A percentile compares a stretch with the other conserved stretches of the same genome.
phyloP scores from a whole-genome alignment of 2,797 vertebrate genomes.

The Aplochiton taeniatus region DNA sequence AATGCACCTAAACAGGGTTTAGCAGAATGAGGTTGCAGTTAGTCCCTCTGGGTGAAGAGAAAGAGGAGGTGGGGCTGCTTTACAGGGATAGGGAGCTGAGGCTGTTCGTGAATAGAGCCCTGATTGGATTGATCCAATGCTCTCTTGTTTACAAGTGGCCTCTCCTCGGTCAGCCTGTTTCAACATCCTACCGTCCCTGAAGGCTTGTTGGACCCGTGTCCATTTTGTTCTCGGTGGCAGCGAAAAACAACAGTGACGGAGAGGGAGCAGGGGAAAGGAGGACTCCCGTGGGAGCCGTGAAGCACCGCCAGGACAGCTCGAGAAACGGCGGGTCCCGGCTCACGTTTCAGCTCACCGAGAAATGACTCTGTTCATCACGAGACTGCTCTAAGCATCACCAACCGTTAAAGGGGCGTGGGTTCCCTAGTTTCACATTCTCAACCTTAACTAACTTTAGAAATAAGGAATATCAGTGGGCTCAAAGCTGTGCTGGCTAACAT shows the following conservation, averaged over 20 bases:
- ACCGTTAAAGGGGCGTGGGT: slow-evolving; percentile 35
- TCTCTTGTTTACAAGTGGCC: slow-evolving; percentile 73
- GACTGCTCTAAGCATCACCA: slow-evolving; percentile 19
- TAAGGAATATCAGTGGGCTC: slow-evolving; percentile 24
- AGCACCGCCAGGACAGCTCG: slow-evolving; percentile 45
- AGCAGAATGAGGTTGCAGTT: background rate
- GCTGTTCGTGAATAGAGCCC: slow-evolving; percentile 52
- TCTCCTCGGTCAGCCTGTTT: slow-evolving; percentile 70
- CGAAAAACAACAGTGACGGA: slow-evolving; percentile 71
- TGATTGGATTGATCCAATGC: slow-evolving; percentile 79
- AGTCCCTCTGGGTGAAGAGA: slow-evolving; percentile 18
- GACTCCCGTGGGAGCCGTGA: slow-evolving; percentile 76
- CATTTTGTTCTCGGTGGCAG: slow-evolving; percentile 72
- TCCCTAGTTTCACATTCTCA: slow-evolving; percentile 42
- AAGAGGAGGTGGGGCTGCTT: slow-evolving; percentile 17
- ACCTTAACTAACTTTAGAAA: slow-evolving; percentile 33
- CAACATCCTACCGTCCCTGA: slow-evolving; percentile 74
- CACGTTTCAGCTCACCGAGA: slow-evolving; percentile 67
- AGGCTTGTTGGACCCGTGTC: slow-evolving; percentile 75
- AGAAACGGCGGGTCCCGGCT: slow-evolving; percentile 39
- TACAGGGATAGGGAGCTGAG: slow-evolving; percentile 47
- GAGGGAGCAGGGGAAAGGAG: slow-evolving; percentile 58
- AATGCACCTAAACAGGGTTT: too few species aligned
- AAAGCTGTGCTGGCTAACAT: slow-evolving; percentile 33
- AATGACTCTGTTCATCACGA: slow-evolving; percentile 48